Evolutionary conservation across 2,888 invertebrate genomes (phyloP), one percentile per base, ranked within the genome.

Genomic region (Amiota mariae): DNA sequence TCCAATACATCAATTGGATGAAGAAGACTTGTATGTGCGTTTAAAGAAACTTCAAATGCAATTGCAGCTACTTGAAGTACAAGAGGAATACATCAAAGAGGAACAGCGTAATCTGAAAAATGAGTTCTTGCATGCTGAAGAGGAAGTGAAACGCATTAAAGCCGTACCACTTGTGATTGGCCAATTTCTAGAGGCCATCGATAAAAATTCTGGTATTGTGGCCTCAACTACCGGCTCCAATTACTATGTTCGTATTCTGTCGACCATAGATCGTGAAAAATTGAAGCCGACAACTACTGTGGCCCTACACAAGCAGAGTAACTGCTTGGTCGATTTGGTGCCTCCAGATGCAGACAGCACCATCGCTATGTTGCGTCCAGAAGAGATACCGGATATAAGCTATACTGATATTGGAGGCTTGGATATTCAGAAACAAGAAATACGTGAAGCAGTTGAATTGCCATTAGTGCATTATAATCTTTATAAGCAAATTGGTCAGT

Each of bases 91-190:
- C 88, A 98, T 99, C 70, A 99, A 99, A 91, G 98, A 99, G 92
- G 99, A 99, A 91, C 99, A 98, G 89, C 93, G 98, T 75, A 99
- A 99, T 90, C 91, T 99, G 72, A 99, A 99, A 89, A 99, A 99
- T 86, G 99, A 99, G 90, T 98, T 98, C 90, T 92, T 99, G 0
- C 99, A 99, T 91, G 99, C 99, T 1, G 99, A 99, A 87, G 96
- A 96, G 87, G 96, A 97, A 91, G 99, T 99, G 0, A 99, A 99
- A 89, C 93, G 99, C 67, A 99, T 99, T 85, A 99, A 99, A 88
- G 98, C 98, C 77, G 99, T 99, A n/a, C 99, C 99, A 0, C 91
- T 99, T 72, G 98, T 99, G 0, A 99, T 99, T 89, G 99, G 99
- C 99, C 99, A 48, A 98, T 99, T 36, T 99, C 99, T 12, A 82